Conservation (phyloP, 2,888 invertebrate species). For the Gymnocheta viridis region DNA sequence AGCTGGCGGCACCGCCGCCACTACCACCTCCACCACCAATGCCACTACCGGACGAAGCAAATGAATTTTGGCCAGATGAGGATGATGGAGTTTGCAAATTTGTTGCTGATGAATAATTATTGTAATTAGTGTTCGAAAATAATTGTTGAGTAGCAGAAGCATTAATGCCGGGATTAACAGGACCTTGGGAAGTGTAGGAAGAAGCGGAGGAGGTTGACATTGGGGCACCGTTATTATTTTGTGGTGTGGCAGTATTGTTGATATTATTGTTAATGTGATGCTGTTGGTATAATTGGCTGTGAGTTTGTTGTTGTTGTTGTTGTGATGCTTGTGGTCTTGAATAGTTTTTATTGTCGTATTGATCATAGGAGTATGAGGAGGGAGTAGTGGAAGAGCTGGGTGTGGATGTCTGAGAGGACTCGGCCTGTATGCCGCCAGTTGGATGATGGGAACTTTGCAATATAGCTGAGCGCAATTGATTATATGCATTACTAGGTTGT, state of each 20-base stretch:
- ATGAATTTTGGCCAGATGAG: constrained; percentile 65
- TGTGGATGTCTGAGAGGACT: constrained; percentile 68
- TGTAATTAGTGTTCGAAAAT: constrained; percentile 75
- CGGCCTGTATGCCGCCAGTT: constrained; percentile 75
- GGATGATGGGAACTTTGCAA: constrained; percentile 81
- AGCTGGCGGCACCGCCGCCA: background rate
- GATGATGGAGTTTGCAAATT: constrained; percentile 62
- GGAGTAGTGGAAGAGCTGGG: constrained; percentile 59
- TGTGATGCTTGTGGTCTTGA: constrained; percentile 68
- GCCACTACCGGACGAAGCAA: constrained; percentile 70
- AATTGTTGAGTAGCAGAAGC: constrained; percentile 74
- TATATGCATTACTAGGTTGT: constrained; percentile 77
- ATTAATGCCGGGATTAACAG: constrained; percentile 66
- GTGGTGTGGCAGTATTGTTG: constrained; percentile 66
- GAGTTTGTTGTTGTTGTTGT: constrained; percentile 69
- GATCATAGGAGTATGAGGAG: constrained; percentile 74
- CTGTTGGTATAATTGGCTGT: constrained; percentile 69
- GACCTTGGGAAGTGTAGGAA: constrained; percentile 53
- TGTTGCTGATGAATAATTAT: constrained; percentile 74
- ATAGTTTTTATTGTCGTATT: constrained; percentile 75
- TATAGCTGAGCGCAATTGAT: constrained; percentile 80
- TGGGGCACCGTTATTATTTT: constrained; percentile 72
- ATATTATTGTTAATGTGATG: constrained; percentile 68
- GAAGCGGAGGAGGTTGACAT: constrained; percentile 36
- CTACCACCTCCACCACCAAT: constrained; percentile 67